Evolutionary conservation across 2,797 vertebrate species (phyloP).

Genomic region (Leptatherina wallacei): DNA sequence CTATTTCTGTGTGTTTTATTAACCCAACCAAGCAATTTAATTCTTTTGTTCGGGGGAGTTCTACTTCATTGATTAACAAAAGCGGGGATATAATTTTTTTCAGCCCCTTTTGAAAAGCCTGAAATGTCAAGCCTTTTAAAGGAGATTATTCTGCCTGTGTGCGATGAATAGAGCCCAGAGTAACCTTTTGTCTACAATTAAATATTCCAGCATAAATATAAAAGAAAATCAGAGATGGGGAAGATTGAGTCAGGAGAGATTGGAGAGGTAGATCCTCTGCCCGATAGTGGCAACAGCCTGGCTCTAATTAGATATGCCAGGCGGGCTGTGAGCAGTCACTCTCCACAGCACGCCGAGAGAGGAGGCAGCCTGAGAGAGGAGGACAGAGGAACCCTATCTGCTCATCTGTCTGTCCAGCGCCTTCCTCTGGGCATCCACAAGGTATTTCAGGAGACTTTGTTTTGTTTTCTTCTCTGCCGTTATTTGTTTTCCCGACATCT

Average conservation of each 20-base stretch:
- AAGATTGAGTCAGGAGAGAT: slow-evolving; percentile 99
- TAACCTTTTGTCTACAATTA: slow-evolving; percentile 99
- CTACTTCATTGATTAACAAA: slow-evolving; percentile 99
- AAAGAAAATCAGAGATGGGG: slow-evolving; percentile 99
- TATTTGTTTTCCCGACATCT: slow-evolving; percentile 84
- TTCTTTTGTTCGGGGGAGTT: slow-evolving; percentile 99
- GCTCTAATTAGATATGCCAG: slow-evolving; percentile 99
- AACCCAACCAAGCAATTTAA: slow-evolving; percentile 99
- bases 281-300: slow-evolving; percentile 99
- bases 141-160: slow-evolving; percentile 99
- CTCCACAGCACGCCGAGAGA: slow-evolving; percentile 96
- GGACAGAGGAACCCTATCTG: slow-evolving; percentile 94
- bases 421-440: slow-evolving; percentile 98
- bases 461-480: slow-evolving; percentile 88
- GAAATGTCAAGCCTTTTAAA: slow-evolving; percentile 99
- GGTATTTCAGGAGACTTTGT: slow-evolving; percentile 93
- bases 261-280: slow-evolving; percentile 99
- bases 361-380: slow-evolving; percentile 97
- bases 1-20: slow-evolving; percentile 99
- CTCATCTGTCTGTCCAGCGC: slow-evolving; percentile 97
- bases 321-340: slow-evolving; percentile 98
- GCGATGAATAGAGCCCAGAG: slow-evolving; percentile 99
- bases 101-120: slow-evolving; percentile 99
- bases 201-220: slow-evolving; percentile 99
- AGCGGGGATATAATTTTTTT: slow-evolving; percentile 99